Conservation (phyloP, 2,888 invertebrate genomes). For the Dorcus parallelipipedus region DNA sequence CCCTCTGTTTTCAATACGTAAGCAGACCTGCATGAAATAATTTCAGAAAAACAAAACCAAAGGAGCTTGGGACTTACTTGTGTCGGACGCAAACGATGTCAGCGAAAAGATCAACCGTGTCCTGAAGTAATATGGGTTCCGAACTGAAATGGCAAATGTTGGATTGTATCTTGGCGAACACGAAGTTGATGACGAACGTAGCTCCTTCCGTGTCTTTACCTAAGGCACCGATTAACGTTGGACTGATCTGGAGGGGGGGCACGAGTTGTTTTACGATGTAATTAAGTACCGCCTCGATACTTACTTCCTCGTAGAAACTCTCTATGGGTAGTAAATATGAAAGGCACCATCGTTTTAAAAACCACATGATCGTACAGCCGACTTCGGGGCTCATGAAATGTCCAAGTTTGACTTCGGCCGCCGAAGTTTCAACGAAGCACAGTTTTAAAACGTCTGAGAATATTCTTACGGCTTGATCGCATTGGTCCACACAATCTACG, state of each 20-base stretch:
- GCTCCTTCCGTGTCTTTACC: slow-evolving; percentile 66
- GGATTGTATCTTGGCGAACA: slow-evolving; percentile 62
- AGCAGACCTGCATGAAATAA: slow-evolving; percentile 44
- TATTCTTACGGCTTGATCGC: slow-evolving; percentile 57
- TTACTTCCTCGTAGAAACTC: slow-evolving; percentile 56
- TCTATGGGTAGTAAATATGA: slow-evolving; percentile 67
- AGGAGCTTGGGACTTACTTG: slow-evolving; percentile 37
- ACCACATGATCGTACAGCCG: slow-evolving; percentile 74
- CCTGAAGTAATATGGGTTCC: slow-evolving; percentile 60
- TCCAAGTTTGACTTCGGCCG: slow-evolving; percentile 64
- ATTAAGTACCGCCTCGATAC: slow-evolving; percentile 4
- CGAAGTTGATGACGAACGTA: slow-evolving; percentile 59
- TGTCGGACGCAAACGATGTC: slow-evolving; percentile 44
- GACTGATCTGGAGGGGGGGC: slow-evolving; percentile 54
- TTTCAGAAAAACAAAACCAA: no score
- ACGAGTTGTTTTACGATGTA: neutral
- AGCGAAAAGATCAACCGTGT: slow-evolving; percentile 60
- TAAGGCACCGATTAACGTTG: slow-evolving; percentile 59
- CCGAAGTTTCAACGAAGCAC: slow-evolving; percentile 71
- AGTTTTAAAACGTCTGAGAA: slow-evolving; percentile 69
- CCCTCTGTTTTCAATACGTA: slow-evolving; percentile 57
- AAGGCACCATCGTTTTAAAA: slow-evolving; percentile 72
- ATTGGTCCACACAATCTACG: slow-evolving; percentile 42
- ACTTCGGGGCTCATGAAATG: slow-evolving; percentile 76
- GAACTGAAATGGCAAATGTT: slow-evolving; percentile 61